These are phyloP conservation scores for Griposia aprilina DNA, from an alignment of 2,888 invertebrate species.

Conservation along the genomic window DNA sequence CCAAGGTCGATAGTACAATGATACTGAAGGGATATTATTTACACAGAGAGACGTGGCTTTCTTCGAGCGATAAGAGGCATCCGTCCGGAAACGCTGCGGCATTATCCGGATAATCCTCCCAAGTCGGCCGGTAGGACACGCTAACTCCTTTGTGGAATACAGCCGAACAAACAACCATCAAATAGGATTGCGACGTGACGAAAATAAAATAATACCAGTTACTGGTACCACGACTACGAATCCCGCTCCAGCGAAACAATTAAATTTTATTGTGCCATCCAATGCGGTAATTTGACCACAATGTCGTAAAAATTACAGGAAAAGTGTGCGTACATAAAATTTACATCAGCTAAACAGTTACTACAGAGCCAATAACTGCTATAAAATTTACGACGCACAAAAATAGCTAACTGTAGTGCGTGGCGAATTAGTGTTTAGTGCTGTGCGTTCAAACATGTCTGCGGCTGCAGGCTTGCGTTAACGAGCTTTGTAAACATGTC, in stretches of 20 bases:
- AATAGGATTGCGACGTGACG: slow-evolving; percentile 68
- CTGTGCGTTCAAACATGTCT: slow-evolving; percentile 46
- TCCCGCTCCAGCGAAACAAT: slow-evolving; percentile 42
- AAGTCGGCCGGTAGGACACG: slow-evolving; percentile 76
- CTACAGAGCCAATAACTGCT: slow-evolving; percentile 58
- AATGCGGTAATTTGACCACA: slow-evolving; percentile 50
- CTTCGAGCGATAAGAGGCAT: slow-evolving; percentile 75
- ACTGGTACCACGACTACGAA: slow-evolving; percentile 38
- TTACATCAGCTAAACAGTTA: slow-evolving; percentile 60
- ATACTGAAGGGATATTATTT: slow-evolving; percentile 74
- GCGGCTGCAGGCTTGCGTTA: slow-evolving; percentile 47
- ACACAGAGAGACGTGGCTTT: slow-evolving; percentile 69
- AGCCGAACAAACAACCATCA: slow-evolving; percentile 71
- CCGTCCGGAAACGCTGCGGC: slow-evolving; percentile 74
- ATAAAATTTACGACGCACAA: slow-evolving; percentile 64
- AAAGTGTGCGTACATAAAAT: slow-evolving; percentile 62
- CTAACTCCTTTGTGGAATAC: slow-evolving; percentile 74
- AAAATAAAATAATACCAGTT: slow-evolving; percentile 54
- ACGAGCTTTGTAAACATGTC: slow-evolving; percentile 62
- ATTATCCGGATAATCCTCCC: slow-evolving; percentile 85
- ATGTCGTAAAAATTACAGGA: slow-evolving; percentile 58
- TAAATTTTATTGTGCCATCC: slow-evolving; percentile 43
- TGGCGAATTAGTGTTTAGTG: slow-evolving; percentile 63
- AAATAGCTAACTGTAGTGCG: slow-evolving; percentile 62
- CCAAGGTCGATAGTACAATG: slow-evolving; percentile 57